These are phyloP conservation scores for Lophotriccus pileatus DNA, from an alignment of 2,797 vertebrate species.

Conservation along the genomic window DNA sequence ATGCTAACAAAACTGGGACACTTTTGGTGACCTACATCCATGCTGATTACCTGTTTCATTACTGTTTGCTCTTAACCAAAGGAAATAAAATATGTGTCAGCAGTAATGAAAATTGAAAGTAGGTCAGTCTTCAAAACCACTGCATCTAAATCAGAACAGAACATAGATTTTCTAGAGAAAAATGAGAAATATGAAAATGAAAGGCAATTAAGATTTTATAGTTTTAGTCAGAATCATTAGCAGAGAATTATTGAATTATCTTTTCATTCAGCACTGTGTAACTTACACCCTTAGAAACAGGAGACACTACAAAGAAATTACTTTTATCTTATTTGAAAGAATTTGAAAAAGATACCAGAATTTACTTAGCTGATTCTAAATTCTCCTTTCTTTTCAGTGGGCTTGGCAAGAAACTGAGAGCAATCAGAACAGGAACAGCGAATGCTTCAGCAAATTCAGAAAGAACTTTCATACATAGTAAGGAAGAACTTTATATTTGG, in stretches of 20 bases:
- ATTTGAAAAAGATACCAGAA: background rate
- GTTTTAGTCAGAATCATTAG: conserved; percentile 39
- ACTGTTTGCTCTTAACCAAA: conserved; percentile 60
- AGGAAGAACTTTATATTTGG: background rate
- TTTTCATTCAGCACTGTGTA: background rate
- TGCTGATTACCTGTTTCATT: conserved; percentile 67
- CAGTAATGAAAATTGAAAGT: conserved; percentile 57
- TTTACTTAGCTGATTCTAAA: background rate
- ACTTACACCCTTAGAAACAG: background rate
- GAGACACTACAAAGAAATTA: background rate
- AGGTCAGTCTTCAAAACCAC: conserved; percentile 50
- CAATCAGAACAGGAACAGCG: background rate
- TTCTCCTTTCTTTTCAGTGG: background rate
- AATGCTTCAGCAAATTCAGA: background rate
- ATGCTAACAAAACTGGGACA: conserved; percentile 41
- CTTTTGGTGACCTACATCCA: conserved; percentile 62
- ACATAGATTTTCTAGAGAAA: conserved; percentile 11
- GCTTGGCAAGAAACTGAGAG: background rate
- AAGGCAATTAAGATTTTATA: conserved; percentile 17
- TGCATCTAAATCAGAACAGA: conserved; percentile 49
- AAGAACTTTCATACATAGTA: background rate
- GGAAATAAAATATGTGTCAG: conserved; percentile 62
- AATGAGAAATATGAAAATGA: conserved; percentile 42
- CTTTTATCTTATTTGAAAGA: background rate
- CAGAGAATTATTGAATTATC: conserved; percentile 21